Conservation (phyloP, 1,140 invertebrate genomes). For the Anastrepha obliqua region DNA sequence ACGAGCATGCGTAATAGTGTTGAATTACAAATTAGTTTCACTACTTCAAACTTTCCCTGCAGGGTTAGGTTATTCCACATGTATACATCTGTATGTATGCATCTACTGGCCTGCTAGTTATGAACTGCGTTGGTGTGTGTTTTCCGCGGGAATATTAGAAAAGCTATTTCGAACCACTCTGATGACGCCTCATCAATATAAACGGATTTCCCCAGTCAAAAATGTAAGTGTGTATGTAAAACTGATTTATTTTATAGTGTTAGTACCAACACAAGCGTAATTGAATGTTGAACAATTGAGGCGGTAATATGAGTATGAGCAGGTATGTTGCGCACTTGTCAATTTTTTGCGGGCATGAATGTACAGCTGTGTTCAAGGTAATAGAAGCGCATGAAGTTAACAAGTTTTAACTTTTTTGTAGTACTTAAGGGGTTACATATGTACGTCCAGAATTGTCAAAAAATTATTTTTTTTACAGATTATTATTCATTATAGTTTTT, state of each 20-base stretch:
- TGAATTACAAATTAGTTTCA: too few relatives aligned
- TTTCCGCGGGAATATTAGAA: background rate
- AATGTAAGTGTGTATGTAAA: background rate
- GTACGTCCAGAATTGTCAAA: too few relatives aligned
- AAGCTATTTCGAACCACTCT: background rate
- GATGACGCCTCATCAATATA: background rate
- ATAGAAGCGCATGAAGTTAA: too few relatives aligned
- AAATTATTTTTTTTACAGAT: too few relatives aligned
- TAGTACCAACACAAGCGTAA: background rate
- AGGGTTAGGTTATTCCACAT: background rate
- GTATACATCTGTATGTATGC: background rate
- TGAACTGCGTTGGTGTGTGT: background rate
- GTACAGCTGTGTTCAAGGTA: too few relatives aligned
- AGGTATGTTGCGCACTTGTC: background rate
- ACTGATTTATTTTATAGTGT: constrained; percentile 23
- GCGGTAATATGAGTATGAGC: background rate
- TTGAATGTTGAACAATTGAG: constrained; percentile 29
- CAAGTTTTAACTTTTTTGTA: too few relatives aligned
- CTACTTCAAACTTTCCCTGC: background rate
- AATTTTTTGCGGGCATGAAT: background rate
- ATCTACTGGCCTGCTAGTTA: background rate
- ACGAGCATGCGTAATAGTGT: too few relatives aligned
- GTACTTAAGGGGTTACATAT: too few relatives aligned
- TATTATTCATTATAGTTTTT: too few relatives aligned
- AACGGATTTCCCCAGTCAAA: background rate